These are phyloP conservation scores for Chaunax sp. DNA, from an alignment of 2,797 vertebrate genomes.

Conservation along the genomic window DNA sequence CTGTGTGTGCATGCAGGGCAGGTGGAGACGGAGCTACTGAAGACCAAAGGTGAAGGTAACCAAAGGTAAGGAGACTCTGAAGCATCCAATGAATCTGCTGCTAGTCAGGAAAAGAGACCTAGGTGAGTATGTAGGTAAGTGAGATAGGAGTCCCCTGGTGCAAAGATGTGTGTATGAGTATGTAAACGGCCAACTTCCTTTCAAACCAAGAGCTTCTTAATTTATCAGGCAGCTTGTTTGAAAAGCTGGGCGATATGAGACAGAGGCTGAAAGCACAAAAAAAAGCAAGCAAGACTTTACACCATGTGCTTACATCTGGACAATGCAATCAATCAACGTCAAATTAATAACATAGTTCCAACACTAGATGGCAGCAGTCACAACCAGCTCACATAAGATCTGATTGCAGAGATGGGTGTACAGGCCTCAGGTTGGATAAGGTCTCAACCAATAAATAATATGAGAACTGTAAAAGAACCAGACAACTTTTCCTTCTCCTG, in stretches of 20 bases:
- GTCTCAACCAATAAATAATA: background rate
- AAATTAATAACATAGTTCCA: slow-evolving; percentile 11
- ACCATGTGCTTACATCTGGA: no score
- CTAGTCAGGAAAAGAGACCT: slow-evolving; percentile 52
- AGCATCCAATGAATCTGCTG: slow-evolving; percentile 62
- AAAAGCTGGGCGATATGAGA: slow-evolving; percentile 12
- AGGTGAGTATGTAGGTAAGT: slow-evolving; percentile 56
- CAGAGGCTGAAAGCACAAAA: background rate
- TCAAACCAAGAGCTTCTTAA: slow-evolving; percentile 52
- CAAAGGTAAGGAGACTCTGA: slow-evolving; percentile 67
- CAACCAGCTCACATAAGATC: slow-evolving; percentile 4
- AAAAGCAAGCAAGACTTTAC: background rate
- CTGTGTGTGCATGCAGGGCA: slow-evolving; percentile 15
- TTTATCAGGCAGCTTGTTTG: slow-evolving; percentile 35
- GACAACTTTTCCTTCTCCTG: background rate
- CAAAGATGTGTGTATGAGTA: slow-evolving; percentile 21
- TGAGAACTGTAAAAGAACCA: background rate
- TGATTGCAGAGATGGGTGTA: background rate
- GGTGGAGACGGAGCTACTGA: slow-evolving; percentile 20
- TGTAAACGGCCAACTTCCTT: slow-evolving; percentile 56
- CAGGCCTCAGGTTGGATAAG: background rate
- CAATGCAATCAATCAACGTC: slow-evolving; percentile 15
- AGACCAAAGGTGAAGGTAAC: slow-evolving; percentile 61
- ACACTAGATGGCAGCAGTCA: background rate
- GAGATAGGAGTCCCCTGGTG: slow-evolving; percentile 65